phyloP scores from a whole-genome alignment of 23 tunicate genomes.

The Clavelina lepadiformis region DNA sequence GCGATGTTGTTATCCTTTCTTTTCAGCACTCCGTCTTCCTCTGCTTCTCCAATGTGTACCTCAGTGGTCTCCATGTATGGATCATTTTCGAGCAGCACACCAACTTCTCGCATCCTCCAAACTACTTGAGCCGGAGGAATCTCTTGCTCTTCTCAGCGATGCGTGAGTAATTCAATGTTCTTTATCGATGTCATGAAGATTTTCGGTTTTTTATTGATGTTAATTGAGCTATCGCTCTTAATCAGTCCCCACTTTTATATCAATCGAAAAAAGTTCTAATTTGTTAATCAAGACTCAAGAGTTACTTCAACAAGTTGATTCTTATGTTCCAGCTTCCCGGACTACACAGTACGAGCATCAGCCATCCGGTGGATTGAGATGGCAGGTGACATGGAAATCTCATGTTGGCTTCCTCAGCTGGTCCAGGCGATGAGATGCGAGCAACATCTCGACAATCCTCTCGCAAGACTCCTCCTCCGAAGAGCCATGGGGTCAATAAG shows the following conservation, averaged over 20 bases:
- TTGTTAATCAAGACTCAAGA: no score
- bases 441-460: constrained; percentile 50
- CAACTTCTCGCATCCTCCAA: constrained; percentile 34
- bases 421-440: constrained; percentile 79
- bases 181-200: neutral
- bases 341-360: constrained; percentile 43
- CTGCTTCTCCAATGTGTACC: constrained; percentile 60
- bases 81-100: constrained; percentile 35
- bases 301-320: no score
- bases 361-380: constrained; percentile 75
- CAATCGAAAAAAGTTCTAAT: no score
- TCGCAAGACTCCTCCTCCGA: constrained; percentile 44
- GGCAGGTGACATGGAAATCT: constrained; percentile 75
- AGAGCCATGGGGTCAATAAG: constrained; percentile 69
- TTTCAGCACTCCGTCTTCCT: constrained; percentile 46
- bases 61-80: constrained; percentile 51
- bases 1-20: neutral
- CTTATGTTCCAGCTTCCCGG: constrained; percentile 59
- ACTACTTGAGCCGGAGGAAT: constrained; percentile 57
- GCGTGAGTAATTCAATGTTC: constrained; percentile 18
- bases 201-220: neutral
- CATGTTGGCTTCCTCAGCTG: constrained; percentile 74
- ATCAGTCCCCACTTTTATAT: neutral
- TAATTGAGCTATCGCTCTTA: neutral
- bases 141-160: constrained; percentile 53